Conservation (phyloP, 2,113 vertebrate genomes). For the Oenanthe melanoleuca region DNA sequence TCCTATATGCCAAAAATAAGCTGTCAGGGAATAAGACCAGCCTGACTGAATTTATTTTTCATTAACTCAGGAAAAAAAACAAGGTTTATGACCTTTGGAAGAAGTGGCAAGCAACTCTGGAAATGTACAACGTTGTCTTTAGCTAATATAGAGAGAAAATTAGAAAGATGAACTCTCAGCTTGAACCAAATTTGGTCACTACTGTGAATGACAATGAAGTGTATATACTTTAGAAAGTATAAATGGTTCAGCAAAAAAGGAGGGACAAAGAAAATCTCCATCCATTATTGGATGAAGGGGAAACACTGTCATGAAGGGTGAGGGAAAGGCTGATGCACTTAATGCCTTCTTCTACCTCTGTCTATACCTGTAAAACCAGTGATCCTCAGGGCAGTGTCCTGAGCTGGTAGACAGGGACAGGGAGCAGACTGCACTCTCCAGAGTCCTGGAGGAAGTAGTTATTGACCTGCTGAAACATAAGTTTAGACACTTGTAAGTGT, state of each 20-base stretch:
- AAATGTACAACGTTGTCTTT: not conserved
- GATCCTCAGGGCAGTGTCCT: not conserved
- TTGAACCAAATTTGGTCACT: not conserved
- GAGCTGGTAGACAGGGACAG: not conserved
- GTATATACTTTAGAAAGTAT: not conserved
- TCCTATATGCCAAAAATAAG: not conserved
- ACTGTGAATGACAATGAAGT: not conserved
- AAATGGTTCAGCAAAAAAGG: not conserved
- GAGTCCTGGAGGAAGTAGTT: not conserved
- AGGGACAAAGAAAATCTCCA: not conserved
- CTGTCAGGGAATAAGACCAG: not conserved
- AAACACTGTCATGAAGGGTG: not conserved
- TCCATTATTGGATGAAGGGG: not conserved
- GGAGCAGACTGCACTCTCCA: not conserved
- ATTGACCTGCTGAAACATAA: not conserved
- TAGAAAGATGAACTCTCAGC: not conserved
- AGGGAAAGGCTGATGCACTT: not conserved
- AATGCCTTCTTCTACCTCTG: not conserved
- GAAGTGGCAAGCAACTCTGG: not conserved
- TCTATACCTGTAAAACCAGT: fast-evolving
- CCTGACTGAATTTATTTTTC: not conserved
- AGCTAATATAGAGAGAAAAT: not conserved
- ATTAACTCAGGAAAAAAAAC: not conserved
- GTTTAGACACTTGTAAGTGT: not conserved
- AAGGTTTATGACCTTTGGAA: not conserved